Conservation (phyloP, 2,888 invertebrate species). For the Lysandra coridon region DNA sequence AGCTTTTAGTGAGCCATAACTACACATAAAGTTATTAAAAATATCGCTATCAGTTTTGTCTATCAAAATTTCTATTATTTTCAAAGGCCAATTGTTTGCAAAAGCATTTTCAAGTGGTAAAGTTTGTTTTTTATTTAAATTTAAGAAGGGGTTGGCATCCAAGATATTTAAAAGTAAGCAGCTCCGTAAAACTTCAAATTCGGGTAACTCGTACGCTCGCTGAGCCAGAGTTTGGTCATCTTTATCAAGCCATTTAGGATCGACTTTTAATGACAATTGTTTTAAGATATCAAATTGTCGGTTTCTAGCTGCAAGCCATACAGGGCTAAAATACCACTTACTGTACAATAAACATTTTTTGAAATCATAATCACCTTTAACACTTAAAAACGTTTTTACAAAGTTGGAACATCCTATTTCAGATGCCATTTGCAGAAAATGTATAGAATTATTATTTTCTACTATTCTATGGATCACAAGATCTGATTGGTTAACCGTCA, state of each 20-base stretch:
- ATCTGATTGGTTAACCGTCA: neutral
- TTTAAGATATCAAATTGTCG: slow-evolving; percentile 10
- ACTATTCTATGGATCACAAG: neutral
- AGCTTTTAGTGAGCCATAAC: neutral
- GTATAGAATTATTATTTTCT: slow-evolving; percentile 1
- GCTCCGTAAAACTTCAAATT: slow-evolving; percentile 10
- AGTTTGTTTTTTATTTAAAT: neutral
- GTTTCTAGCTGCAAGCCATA: slow-evolving; percentile 31
- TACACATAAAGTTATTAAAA: slow-evolving; percentile 15
- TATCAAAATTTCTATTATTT: slow-evolving; percentile 20
- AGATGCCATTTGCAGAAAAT: slow-evolving; percentile 29
- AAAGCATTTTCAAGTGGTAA: slow-evolving; percentile 16
- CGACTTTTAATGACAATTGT: neutral
- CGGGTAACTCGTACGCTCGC: slow-evolving; percentile 9
- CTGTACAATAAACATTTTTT: slow-evolving; percentile 3
- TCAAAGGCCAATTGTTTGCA: neutral
- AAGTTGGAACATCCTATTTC: slow-evolving; percentile 26
- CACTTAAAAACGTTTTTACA: slow-evolving; percentile 18
- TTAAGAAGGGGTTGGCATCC: neutral
- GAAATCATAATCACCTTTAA: slow-evolving; percentile 1
- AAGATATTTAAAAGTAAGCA: slow-evolving; percentile 16
- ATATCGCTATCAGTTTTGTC: slow-evolving; percentile 4
- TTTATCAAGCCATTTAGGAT: slow-evolving; percentile 28
- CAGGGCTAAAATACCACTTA: slow-evolving; percentile 31
- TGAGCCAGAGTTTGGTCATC: slow-evolving; percentile 11